Evolutionary conservation across 2,797 vertebrate genomes (phyloP).

Genomic region (Adrianichthys oophorus): DNA sequence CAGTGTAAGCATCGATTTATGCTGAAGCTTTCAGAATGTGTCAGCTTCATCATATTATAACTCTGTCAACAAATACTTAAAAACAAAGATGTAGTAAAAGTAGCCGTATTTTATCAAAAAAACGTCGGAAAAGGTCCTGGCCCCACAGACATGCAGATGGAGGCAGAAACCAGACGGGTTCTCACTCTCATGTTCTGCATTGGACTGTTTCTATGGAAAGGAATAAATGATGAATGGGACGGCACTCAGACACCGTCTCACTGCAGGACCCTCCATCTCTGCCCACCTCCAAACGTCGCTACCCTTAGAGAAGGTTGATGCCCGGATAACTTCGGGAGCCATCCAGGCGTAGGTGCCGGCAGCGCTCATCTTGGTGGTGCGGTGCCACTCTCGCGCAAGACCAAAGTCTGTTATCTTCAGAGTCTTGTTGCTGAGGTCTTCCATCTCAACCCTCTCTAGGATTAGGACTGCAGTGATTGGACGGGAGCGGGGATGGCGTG

Average conservation of each 20-base stretch:
- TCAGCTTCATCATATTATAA: no score
- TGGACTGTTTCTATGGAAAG: no score
- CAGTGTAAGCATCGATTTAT: no score
- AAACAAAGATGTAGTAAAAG: no score
- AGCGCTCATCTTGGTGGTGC: constrained; percentile 97
- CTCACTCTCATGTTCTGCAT: no score
- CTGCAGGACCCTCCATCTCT: constrained; percentile 17
- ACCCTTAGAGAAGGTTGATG: constrained; percentile 97
- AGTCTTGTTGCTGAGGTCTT: constrained; percentile 93
- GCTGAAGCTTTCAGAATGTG: no score
- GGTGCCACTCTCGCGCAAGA: constrained; percentile 95
- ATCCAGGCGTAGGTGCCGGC: constrained; percentile 98
- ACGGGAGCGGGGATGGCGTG: not conserved
- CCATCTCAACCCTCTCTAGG: constrained; percentile 91
- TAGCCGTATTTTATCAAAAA: no score
- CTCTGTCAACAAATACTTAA: no score
- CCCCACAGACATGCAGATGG: no score
- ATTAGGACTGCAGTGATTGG: constrained; percentile 83
- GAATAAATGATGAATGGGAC: no score
- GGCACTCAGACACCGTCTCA: not conserved
- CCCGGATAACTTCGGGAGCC: constrained; percentile 97
- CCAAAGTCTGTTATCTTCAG: constrained; percentile 99
- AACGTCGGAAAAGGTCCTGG: no score
- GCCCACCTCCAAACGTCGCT: constrained; percentile 97
- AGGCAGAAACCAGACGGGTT: no score